Evolutionary conservation across 2,888 invertebrate species (phyloP), one percentile per base, ranked within the genome.

Genomic region (Pterostichus madidus): DNA sequence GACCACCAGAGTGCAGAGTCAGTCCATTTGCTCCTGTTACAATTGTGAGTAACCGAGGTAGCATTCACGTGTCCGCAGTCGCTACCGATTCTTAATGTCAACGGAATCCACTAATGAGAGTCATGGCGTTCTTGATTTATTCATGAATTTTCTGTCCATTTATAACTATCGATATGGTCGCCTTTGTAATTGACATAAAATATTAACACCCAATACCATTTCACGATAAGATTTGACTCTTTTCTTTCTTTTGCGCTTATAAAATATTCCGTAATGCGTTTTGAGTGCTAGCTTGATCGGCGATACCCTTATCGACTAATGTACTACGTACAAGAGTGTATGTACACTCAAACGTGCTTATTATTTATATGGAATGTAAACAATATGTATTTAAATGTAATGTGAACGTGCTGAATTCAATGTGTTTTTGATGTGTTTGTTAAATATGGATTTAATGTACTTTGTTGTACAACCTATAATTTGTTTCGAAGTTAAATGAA

Each of bases 161-260:
- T 77, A 77, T 83, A 68, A 32, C 64, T 64, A 77, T 83, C 64
- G 83, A 83, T 83, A 83, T 83, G 83, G 77, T 77, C 49, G 64
- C 64, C 39, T 52, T 77, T 77, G 83, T 83, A 83, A 83, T 83
- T 83, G 83, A 83, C 83, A 83, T 83, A 83, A 83, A 83, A 77
- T 83, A 83, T 83, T 83, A 68, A 83, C 76, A 76, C 76, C 75
- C 82, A 82, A 61, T 61, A 53, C 61, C 80, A 80, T 52, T 59
- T 59, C 17, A 44, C 76, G 82, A 82, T 82, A 82, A 82, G 56
- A 39, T 80, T 80, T 39, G 15, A 73, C 11, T 61, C 68, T 46
- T 39, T 39, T 71, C 71, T 80, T 71, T 13, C 7, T 80, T 80
- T 71, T 80, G 53, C 52, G 64, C 64, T 79, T 53, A 80, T 82